Conservation (phyloP, 2,113 vertebrate genomes). For the Varanus salvator region DNA sequence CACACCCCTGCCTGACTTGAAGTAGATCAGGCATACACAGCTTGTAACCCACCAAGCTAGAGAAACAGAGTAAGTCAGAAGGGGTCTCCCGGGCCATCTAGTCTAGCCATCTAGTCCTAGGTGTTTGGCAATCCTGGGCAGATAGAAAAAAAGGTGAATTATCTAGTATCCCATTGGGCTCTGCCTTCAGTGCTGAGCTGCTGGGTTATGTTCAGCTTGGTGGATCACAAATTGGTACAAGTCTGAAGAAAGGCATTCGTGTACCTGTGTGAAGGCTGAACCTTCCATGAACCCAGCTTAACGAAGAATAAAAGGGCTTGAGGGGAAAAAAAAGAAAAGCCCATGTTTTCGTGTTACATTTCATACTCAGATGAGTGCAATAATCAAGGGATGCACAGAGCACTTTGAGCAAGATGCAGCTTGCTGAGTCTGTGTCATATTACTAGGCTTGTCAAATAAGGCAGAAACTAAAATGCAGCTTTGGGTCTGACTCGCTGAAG, state of each 20-base stretch:
- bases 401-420: neutral
- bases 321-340: neutral
- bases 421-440: neutral
- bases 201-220: neutral
- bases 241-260: conserved; percentile 5
- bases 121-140: neutral
- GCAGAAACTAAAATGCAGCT: neutral
- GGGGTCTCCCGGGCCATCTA: no score
- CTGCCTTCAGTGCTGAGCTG: neutral
- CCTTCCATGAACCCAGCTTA: neutral
- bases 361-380: neutral
- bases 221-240: conserved; percentile 6
- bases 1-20: no score
- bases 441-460: neutral
- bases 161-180: neutral
- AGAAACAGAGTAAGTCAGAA: no score
- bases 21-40: neutral
- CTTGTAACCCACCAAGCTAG: neutral
- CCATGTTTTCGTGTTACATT: neutral
- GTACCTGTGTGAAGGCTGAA: neutral
- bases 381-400: neutral
- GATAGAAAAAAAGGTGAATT: neutral
- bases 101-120: no score
- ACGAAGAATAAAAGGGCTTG: accelerated
- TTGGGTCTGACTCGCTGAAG: neutral